Evolutionary conservation across 2,888 invertebrate genomes (phyloP).

Genomic region (Atethmia centrago): DNA sequence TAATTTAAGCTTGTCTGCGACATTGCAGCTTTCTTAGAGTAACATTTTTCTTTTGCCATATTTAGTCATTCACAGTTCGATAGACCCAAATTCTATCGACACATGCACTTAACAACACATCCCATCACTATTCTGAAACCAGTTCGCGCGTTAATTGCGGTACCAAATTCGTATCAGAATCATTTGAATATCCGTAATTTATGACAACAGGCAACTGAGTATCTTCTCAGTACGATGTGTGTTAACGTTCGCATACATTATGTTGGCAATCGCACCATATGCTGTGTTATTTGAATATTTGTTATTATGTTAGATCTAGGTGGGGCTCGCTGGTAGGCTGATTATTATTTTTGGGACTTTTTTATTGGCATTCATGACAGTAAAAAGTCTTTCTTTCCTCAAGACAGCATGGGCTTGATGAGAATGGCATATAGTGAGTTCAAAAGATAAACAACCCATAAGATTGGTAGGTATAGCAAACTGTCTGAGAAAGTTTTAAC

Average conservation of each 20-base stretch:
- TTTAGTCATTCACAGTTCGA: constrained; percentile 6
- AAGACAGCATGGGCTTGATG: not conserved
- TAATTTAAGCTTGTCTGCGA: not conserved
- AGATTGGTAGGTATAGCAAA: not conserved
- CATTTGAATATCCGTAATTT: constrained; percentile 90
- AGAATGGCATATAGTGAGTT: not conserved
- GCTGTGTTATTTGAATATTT: constrained; percentile 55
- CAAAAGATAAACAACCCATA: not conserved
- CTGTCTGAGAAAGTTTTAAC: not conserved
- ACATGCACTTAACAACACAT: constrained; percentile 50
- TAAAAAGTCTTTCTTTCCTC: not conserved
- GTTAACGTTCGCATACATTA: constrained; percentile 86
- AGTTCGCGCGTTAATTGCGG: constrained; percentile 89
- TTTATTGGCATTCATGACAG: not conserved
- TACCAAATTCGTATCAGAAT: constrained; percentile 89
- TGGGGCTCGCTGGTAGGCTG: constrained; percentile 7
- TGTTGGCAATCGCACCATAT: constrained; percentile 70
- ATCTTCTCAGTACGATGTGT: constrained; percentile 84
- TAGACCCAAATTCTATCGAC: constrained; percentile 51
- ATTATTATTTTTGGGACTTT: constrained; percentile 28
- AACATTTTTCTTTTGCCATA: not conserved
- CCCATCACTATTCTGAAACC: constrained; percentile 82
- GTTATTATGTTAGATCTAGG: constrained; percentile 48
- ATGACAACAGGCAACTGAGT: constrained; percentile 83
- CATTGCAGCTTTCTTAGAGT: not conserved